Evolutionary conservation across 2,113 vertebrate species (phyloP).

Genomic region (Ophiodon elongatus): DNA sequence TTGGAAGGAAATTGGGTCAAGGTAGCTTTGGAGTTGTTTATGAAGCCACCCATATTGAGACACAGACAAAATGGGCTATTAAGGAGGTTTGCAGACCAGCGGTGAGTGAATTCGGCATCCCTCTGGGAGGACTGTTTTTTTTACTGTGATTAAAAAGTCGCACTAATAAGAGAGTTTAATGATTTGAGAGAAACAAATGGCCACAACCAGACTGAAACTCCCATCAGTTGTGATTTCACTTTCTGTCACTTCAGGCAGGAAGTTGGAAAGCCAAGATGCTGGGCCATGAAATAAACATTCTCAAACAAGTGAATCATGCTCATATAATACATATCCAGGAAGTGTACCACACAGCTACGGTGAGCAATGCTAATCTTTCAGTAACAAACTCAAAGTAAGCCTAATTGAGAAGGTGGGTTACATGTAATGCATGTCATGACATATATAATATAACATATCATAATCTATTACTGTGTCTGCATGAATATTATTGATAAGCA

Average conservation of each 20-base stretch:
- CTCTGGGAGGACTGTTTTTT: constrained; percentile 34
- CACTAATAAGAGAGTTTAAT: constrained; percentile 19
- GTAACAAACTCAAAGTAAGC: constrained; percentile 13
- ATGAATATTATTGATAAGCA: constrained; percentile 33
- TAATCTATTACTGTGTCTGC: constrained; percentile 16
- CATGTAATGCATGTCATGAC: constrained; percentile 1
- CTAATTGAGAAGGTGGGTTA: constrained; percentile 17
- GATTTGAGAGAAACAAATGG: constrained; percentile 24
- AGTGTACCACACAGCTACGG: constrained; percentile 87
- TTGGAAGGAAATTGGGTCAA: constrained; percentile 88
- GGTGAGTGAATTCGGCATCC: constrained; percentile 75
- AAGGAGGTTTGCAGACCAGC: constrained; percentile 88
- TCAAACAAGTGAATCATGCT: constrained; percentile 87
- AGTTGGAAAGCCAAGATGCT: constrained; percentile 87
- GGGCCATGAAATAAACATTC: constrained; percentile 88
- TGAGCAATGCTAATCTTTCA: constrained; percentile 65
- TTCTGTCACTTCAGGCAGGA: constrained; percentile 84
- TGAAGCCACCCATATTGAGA: constrained; percentile 86
- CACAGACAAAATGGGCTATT: constrained; percentile 86
- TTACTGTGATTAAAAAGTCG: constrained; percentile 30
- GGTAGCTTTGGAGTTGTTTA: constrained; percentile 88
- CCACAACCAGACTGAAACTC: neutral
- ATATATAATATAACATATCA: constrained; percentile 6
- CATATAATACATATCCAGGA: constrained; percentile 90
- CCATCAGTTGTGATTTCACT: constrained; percentile 32